Evolutionary conservation across 2,888 invertebrate species (phyloP), one percentile per base, ranked within the genome.

Genomic region (Hylaea fasciaria): DNA sequence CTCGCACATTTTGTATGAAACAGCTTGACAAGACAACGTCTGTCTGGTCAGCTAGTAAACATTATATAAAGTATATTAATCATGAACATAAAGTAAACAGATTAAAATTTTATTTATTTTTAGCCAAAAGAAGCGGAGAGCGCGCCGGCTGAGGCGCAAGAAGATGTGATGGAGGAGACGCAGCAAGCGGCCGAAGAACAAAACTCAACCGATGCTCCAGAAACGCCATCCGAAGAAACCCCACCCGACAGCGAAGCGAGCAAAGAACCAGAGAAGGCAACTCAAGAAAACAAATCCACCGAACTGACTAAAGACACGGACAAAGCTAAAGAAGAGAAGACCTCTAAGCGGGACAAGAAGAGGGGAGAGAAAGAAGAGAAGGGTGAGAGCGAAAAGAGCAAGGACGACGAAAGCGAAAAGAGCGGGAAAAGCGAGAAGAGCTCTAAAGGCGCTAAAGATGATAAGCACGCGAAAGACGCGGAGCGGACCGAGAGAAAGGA

Each of bases 41-140:
- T n/a, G n/a, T n/a, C n/a, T n/a, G n/a, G n/a, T n/a, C n/a, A n/a
- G n/a, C n/a, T n/a, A n/a, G n/a, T n/a, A n/a, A n/a, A n/a, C n/a
- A n/a, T n/a, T n/a, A n/a, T n/a, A n/a, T n/a, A n/a, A n/a, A n/a
- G n/a, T n/a, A n/a, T n/a, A n/a, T n/a, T n/a, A n/a, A n/a, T n/a
- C n/a, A n/a, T n/a, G n/a, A n/a, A n/a, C n/a, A n/a, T n/a, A n/a
- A n/a, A n/a, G n/a, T n/a, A n/a, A n/a, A n/a, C n/a, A n/a, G n/a
- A 50, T 14, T 7, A 12, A 11, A 13, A 10, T 41, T 40, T 0
- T 8, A 4, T 22, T 35, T 29, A 13, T 57, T 60, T 49, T 39
- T 56, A 69, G 68, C 28, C 44, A 17, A 65, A 62, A 40, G 64
- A 66, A 51, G 9, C 61, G 8, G 66, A 66, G 0, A 22, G 9